These are phyloP conservation scores for Urocynchramus pylzowi DNA, from an alignment of 2,113 vertebrate genomes.

Conservation along the genomic window DNA sequence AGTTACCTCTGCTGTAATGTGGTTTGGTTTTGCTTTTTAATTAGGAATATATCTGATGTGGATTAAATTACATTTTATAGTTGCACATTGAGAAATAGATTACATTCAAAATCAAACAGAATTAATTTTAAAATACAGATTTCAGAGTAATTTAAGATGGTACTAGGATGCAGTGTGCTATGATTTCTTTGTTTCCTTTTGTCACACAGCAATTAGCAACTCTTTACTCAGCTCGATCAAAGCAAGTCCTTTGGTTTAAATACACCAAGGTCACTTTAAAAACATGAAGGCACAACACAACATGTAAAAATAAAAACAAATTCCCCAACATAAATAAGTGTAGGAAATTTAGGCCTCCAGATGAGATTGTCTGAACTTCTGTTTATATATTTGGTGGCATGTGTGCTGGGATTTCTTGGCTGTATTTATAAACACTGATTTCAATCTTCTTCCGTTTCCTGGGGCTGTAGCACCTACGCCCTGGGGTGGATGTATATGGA, in stretches of 20 bases:
- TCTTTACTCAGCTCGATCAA: neutral
- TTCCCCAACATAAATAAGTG: neutral
- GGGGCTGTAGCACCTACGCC: constrained; percentile 41
- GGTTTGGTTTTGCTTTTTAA: neutral
- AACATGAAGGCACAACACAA: neutral
- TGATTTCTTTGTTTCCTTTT: neutral
- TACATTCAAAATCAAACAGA: neutral
- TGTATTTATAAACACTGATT: constrained; percentile 57
- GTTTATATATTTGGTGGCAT: neutral
- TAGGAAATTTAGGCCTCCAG: neutral
- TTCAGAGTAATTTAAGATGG: neutral
- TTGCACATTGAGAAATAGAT: neutral
- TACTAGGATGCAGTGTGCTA: neutral
- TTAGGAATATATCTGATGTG: neutral
- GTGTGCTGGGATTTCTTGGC: constrained; percentile 23
- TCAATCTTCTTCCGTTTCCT: constrained; percentile 48
- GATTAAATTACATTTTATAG: neutral
- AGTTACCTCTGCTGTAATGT: neutral
- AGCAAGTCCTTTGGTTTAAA: neutral
- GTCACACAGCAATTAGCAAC: neutral
- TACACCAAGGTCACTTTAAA: neutral
- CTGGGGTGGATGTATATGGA: constrained; percentile 30
- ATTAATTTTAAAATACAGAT: neutral
- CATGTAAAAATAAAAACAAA: neutral
- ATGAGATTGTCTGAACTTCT: neutral